A percentile compares a stretch with the other conserved stretches of the same genome.
Conservation (phyloP, 2,797 vertebrate species). For the Sandelia bainsii region DNA sequence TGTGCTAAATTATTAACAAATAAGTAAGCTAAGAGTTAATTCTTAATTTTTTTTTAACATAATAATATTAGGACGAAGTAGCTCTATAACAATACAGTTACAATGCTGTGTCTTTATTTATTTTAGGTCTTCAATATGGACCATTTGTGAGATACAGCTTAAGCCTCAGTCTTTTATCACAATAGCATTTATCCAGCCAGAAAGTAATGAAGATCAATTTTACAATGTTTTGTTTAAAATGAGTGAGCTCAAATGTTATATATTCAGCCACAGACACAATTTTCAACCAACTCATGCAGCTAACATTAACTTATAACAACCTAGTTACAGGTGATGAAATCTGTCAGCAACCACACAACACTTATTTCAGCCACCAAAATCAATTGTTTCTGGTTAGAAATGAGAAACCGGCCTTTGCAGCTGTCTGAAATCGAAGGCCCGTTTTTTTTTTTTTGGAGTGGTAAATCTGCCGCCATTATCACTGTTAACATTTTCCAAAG, state of each 20-base stretch:
- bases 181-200: too few species aligned
- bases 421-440: background rate
- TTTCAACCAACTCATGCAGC: background rate
- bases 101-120: too few species aligned
- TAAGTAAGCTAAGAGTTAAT: too few species aligned
- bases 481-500: slow-evolving; percentile 38
- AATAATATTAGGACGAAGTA: too few species aligned
- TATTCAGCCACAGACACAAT: background rate
- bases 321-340: background rate
- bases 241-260: background rate
- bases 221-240: background rate
- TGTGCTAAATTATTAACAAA: too few species aligned
- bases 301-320: background rate
- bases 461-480: background rate
- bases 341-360: background rate
- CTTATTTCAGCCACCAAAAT: background rate
- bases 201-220: too few species aligned
- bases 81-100: too few species aligned
- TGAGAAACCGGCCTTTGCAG: background rate
- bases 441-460: background rate
- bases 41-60: too few species aligned
- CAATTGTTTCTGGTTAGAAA: background rate
- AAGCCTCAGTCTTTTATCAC: too few species aligned
- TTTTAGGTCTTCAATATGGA: too few species aligned
- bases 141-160: too few species aligned